Conservation (phyloP, 2,797 vertebrate genomes). For the Phaenicophaeus curvirostris region DNA sequence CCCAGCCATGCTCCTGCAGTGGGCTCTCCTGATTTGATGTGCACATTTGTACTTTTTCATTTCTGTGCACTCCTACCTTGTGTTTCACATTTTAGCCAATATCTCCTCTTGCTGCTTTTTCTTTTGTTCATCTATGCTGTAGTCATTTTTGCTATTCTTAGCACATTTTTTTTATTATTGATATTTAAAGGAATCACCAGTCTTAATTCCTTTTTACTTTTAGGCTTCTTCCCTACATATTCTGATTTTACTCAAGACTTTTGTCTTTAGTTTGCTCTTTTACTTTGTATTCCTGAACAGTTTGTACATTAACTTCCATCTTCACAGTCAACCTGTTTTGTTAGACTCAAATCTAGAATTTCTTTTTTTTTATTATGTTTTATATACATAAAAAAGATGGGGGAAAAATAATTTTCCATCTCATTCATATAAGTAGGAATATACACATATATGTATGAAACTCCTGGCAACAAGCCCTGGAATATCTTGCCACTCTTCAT, state of each 20-base stretch:
- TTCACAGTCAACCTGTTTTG: not conserved
- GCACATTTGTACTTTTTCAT: not conserved
- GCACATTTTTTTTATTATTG: not conserved
- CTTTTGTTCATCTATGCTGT: not conserved
- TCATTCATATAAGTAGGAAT: not conserved
- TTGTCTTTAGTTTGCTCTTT: not conserved
- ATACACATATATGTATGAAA: not conserved
- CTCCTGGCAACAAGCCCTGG: not conserved
- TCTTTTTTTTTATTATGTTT: not conserved
- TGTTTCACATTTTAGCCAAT: not conserved
- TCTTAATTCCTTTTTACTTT: not conserved
- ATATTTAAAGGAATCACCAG: not conserved
- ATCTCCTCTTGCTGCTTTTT: not conserved
- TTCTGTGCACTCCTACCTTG: not conserved
- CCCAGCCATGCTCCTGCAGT: fast-evolving
- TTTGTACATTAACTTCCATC: not conserved
- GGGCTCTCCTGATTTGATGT: not conserved
- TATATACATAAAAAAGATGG: not conserved
- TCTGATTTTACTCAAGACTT: not conserved
- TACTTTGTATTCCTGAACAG: not conserved
- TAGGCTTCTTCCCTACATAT: not conserved
- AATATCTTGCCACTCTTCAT: not conserved
- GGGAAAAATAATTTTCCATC: not conserved
- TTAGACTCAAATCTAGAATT: not conserved
- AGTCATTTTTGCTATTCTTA: not conserved